Base-by-base conservation (phyloP, 2,797 vertebrate genomes). In the Acomys russatus region DNA sequence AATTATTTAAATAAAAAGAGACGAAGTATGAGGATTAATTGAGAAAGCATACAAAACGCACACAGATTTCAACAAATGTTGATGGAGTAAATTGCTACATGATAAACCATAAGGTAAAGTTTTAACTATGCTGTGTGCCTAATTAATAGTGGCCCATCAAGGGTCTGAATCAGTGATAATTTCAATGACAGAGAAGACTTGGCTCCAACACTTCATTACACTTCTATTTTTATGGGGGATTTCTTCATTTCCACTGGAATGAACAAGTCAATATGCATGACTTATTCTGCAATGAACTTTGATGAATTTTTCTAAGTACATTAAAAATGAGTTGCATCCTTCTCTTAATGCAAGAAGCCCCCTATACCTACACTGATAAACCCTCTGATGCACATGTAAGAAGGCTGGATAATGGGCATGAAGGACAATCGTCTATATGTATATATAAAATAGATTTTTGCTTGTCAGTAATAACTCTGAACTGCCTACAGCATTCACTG, bases 391-490 rank as follows among this genome's bases (percentile, higher is more conserved):
- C 98, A 98, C 98, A 96, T 98, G 98, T 98, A 98, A 98, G 98
- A 97, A 98, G 96, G 97, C 96, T 98, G 97, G 96, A 98, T 98
- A 98, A 98, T 97, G 96, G 97, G 98, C 98, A 98, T 99, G 98
- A 98, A 98, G 98, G 98, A 98, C 98, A 98, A 97, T 98, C 98
- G 98, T 99, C 98, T 98, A 97, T 98, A 95, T 98, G 97, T 17
- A 94, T 97, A 90, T 99, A 98, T 98, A 98, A 94, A 98, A 99
- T 98, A 98, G 99, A 98, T 98, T 98, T 99, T 98, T 98, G 97
- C 98, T 98, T 97, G 97, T 98, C 98, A 98, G 98, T 98, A 99
- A 99, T 99, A 99, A 99, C 98, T 99, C 98, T 98, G 97, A 98
- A 98, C 98, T 98, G 98, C 99, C 98, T 98, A 98, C 98, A 98